These are phyloP conservation scores for Sciurus carolinensis DNA, from an alignment of 2,797 vertebrate genomes.

Conservation along the genomic window DNA sequence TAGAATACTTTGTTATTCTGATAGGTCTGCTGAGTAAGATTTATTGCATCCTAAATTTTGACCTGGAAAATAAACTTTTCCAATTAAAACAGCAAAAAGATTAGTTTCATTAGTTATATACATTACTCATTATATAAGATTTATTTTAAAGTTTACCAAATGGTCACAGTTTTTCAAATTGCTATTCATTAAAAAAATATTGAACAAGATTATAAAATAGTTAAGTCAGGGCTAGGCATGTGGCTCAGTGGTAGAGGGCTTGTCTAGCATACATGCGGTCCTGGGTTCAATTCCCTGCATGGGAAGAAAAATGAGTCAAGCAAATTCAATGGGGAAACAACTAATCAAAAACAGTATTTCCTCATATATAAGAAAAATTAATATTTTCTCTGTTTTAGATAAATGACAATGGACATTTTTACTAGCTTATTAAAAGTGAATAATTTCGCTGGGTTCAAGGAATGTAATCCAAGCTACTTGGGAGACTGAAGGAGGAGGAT, in stretches of 20 bases:
- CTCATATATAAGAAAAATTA: constrained; percentile 37
- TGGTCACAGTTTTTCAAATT: background rate
- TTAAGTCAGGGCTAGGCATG: no score
- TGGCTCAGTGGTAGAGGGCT: no score
- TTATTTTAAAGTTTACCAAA: constrained; percentile 15
- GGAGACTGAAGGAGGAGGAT: no score
- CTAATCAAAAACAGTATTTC: background rate
- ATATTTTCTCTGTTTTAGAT: background rate
- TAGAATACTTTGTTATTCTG: constrained; percentile 24
- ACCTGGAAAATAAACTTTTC: constrained; percentile 16
- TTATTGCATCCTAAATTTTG: constrained; percentile 59
- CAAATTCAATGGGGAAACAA: background rate
- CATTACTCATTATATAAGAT: background rate
- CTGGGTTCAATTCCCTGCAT: no score
- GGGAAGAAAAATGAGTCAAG: background rate
- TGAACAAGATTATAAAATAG: constrained; percentile 51
- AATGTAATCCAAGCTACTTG: no score
- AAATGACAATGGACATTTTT: background rate
- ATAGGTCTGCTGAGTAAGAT: background rate
- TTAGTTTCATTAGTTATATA: background rate
- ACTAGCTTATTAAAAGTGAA: background rate
- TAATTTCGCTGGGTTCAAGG: background rate
- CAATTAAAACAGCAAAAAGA: constrained; percentile 5
- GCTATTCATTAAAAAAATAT: constrained; percentile 46
- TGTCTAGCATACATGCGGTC: no score